These are phyloP conservation scores for Tangara arthus DNA, from an alignment of 2,797 vertebrate genomes.

Conservation along the genomic window DNA sequence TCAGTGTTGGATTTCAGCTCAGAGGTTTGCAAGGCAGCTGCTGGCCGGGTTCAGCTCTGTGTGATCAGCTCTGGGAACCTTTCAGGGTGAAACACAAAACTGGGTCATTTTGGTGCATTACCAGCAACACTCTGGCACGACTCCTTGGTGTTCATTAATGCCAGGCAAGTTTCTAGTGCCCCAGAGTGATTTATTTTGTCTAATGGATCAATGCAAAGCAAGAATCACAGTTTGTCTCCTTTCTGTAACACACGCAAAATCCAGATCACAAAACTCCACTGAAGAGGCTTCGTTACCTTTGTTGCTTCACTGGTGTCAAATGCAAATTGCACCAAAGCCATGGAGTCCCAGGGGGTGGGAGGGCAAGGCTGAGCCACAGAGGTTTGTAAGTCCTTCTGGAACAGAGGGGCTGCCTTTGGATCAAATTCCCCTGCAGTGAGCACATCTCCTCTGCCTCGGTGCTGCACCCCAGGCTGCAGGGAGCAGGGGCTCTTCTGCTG, in stretches of 20 bases:
- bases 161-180: not conserved
- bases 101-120: not conserved
- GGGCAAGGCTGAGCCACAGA: not conserved
- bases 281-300: not conserved
- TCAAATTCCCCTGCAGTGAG: accelerated
- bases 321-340: not conserved
- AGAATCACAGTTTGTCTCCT: not conserved
- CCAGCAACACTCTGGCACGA: not conserved
- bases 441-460: not conserved
- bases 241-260: not conserved
- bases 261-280: not conserved
- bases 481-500: not conserved
- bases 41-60: not conserved
- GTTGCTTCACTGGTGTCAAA: not conserved
- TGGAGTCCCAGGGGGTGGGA: accelerated
- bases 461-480: not conserved
- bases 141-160: not conserved
- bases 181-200: not conserved
- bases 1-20: not conserved
- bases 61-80: not conserved
- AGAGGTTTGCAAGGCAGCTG: not conserved
- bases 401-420: not conserved
- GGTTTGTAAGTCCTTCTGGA: not conserved
- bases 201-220: not conserved
- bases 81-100: not conserved